These are phyloP conservation scores for Alethe castanea DNA, from an alignment of 2,113 vertebrate species.

Conservation along the genomic window DNA sequence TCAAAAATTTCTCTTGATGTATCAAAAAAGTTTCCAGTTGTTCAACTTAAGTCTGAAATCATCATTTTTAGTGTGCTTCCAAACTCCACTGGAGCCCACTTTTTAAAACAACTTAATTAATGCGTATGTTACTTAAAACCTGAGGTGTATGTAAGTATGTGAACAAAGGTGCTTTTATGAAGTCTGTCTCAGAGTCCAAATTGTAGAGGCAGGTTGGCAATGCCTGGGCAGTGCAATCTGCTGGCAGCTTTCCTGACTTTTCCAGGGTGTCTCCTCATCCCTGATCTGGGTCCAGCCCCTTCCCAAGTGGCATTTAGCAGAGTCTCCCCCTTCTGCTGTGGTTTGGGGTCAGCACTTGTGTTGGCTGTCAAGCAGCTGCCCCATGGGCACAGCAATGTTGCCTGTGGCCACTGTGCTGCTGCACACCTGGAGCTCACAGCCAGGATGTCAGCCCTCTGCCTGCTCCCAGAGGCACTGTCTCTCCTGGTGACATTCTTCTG, in stretches of 20 bases:
- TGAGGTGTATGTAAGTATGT: accelerated
- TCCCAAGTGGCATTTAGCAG: background rate
- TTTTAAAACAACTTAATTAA: background rate
- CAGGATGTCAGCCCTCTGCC: background rate
- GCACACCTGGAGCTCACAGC: background rate
- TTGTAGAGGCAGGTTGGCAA: background rate
- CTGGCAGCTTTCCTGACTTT: background rate
- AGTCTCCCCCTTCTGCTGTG: background rate
- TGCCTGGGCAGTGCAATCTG: accelerated
- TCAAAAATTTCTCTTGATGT: background rate
- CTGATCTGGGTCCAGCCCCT: accelerated
- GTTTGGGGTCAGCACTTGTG: background rate
- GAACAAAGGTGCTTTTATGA: background rate
- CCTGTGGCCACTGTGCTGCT: background rate
- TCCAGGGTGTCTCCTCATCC: background rate
- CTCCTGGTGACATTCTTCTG: background rate
- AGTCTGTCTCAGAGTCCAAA: background rate
- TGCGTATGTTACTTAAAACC: background rate
- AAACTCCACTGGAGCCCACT: background rate
- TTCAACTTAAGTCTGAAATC: accelerated
- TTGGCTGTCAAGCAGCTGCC: background rate
- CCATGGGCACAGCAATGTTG: accelerated
- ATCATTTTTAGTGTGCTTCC: background rate
- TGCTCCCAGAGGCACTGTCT: background rate
- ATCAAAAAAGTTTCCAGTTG: background rate